Evolutionary conservation across 2,888 invertebrate genomes (phyloP).

Genomic region (Drosophila histrio): DNA sequence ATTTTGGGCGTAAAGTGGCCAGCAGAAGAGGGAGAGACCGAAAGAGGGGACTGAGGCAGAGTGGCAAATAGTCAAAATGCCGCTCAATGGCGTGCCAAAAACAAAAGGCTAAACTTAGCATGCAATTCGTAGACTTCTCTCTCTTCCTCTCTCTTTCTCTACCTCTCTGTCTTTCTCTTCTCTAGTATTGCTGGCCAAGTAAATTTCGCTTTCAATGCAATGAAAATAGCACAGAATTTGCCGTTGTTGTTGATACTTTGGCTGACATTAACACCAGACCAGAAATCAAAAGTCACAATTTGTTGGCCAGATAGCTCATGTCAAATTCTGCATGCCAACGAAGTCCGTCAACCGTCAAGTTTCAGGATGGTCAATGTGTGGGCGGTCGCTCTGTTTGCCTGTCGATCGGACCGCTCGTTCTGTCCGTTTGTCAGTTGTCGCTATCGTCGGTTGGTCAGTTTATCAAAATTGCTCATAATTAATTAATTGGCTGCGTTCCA

Average conservation of each 20-base stretch:
- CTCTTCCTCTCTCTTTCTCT: neutral
- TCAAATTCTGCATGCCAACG: conserved; percentile 62
- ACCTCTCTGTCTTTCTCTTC: neutral
- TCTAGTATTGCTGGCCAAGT: conserved; percentile 44
- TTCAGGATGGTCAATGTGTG: conserved; percentile 52
- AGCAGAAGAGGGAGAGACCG: neutral
- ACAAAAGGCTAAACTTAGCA: conserved; percentile 80
- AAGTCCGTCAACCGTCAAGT: conserved; percentile 13
- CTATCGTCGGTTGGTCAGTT: conserved; percentile 61
- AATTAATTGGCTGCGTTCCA: conserved; percentile 84
- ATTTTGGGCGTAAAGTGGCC: conserved; percentile 43
- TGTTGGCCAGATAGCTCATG: conserved; percentile 58
- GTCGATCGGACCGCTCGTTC: neutral
- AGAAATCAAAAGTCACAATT: conserved; percentile 56
- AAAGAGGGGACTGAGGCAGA: neutral
- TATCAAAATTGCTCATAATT: conserved; percentile 82
- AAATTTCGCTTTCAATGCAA: conserved; percentile 71
- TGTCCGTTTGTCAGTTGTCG: conserved; percentile 29
- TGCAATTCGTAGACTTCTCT: conserved; percentile 55
- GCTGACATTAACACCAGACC: conserved; percentile 56
- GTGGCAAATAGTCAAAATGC: conserved; percentile 52
- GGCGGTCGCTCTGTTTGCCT: conserved; percentile 38
- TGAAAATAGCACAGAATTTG: conserved; percentile 68
- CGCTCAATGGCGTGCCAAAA: conserved; percentile 79
- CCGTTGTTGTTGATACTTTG: conserved; percentile 1